Evolutionary conservation across 2,797 vertebrate genomes (phyloP).

Genomic region (Ceryle rudis): DNA sequence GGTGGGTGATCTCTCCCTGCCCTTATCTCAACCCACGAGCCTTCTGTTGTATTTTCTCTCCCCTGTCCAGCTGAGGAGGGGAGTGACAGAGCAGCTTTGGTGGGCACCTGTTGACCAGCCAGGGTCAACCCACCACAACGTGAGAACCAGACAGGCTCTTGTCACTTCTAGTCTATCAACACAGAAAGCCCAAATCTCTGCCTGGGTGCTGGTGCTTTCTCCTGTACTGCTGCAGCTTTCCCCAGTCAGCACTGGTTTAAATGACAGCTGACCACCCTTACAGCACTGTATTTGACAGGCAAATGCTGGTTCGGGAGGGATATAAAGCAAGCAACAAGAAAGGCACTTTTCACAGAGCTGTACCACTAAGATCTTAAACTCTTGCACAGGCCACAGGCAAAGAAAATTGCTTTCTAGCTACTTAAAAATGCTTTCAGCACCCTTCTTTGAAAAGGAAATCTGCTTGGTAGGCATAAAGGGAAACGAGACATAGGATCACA

Average conservation of each 20-base stretch:
- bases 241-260: neutral
- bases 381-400: neutral
- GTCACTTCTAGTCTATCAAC: neutral
- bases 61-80: neutral
- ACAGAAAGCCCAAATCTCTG: neutral
- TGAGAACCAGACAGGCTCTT: neutral
- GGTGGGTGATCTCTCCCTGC: no score
- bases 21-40: neutral
- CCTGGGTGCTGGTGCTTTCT: neutral
- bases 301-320: neutral
- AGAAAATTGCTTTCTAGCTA: neutral
- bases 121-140: neutral
- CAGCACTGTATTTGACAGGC: neutral
- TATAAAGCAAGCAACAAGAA: constrained; percentile 1
- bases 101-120: neutral
- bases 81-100: neutral
- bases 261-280: neutral
- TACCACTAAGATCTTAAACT: neutral
- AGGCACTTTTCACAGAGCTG: neutral
- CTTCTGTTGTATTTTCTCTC: neutral
- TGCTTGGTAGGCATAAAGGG: neutral
- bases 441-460: neutral
- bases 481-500: neutral
- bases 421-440: neutral
- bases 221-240: neutral